These are phyloP conservation scores for Pristionchus entomophagus DNA, from an alignment of 2,888 invertebrate species.

Conservation along the genomic window DNA sequence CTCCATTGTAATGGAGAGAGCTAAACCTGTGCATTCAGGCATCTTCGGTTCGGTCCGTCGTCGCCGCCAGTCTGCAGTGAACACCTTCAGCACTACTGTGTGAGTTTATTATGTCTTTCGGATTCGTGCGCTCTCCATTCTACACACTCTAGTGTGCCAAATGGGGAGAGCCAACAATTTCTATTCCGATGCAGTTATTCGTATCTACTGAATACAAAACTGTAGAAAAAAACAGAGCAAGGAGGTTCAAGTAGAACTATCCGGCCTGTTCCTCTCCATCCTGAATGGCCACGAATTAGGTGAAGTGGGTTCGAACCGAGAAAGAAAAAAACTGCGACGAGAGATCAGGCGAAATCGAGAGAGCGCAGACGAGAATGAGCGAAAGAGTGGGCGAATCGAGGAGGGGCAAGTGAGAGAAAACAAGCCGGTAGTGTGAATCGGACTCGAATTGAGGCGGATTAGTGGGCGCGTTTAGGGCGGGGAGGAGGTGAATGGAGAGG, in stretches of 20 bases:
- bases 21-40: neutral
- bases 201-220: too few species aligned
- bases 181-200: too few species aligned
- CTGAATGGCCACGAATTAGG: neutral
- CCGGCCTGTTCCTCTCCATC: constrained; percentile 11
- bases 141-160: too few species aligned
- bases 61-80: neutral
- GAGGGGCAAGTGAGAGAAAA: too few species aligned
- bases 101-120: neutral
- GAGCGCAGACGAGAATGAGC: neutral
- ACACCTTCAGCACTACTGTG: constrained; percentile 35
- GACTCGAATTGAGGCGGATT: neutral
- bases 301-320: neutral
- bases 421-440: neutral
- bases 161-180: too few species aligned
- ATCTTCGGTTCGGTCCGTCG: neutral
- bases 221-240: too few species aligned
- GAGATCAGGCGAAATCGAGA: constrained; percentile 1
- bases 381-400: neutral
- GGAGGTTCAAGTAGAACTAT: too few species aligned
- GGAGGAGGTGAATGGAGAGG: neutral
- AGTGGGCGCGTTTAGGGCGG: constrained; percentile 18
- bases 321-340: neutral
- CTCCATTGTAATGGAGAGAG: neutral
- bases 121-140: too few species aligned